Evolutionary conservation across 2,888 invertebrate genomes (phyloP), one percentile per base, ranked within the genome.

Genomic region (Limenitis camilla): DNA sequence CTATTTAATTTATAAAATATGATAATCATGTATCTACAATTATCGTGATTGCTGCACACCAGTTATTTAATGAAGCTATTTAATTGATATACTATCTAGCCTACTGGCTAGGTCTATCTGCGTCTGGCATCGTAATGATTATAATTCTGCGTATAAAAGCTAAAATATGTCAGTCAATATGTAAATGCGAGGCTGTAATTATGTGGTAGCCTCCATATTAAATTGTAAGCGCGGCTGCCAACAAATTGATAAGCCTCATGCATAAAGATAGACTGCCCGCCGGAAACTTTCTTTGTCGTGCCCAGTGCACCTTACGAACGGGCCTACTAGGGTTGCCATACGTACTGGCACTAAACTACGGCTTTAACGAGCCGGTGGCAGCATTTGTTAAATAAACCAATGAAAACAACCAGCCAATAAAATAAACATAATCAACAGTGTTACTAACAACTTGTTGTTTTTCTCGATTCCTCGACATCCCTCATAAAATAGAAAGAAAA

Each of bases 191-290:
- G 32, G 19, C 47, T 58, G 66, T 72, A 78, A 78, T 78, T 74
- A 74, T 64, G 67, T 68, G 62, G 69, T 71, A 69, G 76, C 71
- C 71, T 69, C 63, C 62, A 59, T 67, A 78, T 79, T 76, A 77
- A 69, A 74, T 67, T 72, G 75, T 74, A 73, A 71, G 72, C 67
- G 60, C 63, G 59, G 63, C 60, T 63, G 67, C 69, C 67, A 73
- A 74, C 76, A 72, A 77, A 78, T 78, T 75, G 79, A 80, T 81
- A 81, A 79, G 73, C 43, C 66, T 78, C 74, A 81, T 79, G 74
- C 76, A 80, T 81, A 80, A 76, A 78, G 70, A 79, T 77, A 59
- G 56, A 61, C 63, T 61, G 50, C 59, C 54, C 59, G 61, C 58
- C 63, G 67, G 67, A 66, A 63, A 68, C 68, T 76, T 72, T 74